Conservation (phyloP, 2,888 invertebrate species). For the Apodemia duryi region DNA sequence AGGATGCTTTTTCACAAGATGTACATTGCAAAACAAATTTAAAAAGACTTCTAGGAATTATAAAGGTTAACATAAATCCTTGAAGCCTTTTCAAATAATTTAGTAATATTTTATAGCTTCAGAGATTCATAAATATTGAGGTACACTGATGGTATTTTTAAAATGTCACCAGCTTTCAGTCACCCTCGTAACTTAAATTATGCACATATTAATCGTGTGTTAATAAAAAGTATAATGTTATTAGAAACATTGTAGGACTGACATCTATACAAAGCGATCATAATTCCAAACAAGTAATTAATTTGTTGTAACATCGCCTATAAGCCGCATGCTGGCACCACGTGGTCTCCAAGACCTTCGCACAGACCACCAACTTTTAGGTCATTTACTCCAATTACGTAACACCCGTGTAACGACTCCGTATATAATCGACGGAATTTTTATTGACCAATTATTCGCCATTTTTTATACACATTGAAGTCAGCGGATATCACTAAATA, state of each 20-base stretch:
- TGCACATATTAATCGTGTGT: not conserved
- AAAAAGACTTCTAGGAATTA: too few relatives aligned
- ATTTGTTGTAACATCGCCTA: constrained; percentile 22
- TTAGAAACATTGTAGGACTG: not conserved
- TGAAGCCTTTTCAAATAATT: too few relatives aligned
- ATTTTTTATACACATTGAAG: constrained; percentile 75
- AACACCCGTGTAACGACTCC: constrained; percentile 72
- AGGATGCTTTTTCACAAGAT: too few relatives aligned
- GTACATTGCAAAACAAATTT: too few relatives aligned
- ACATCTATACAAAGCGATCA: not conserved
- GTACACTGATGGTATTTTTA: not conserved
- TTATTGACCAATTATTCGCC: constrained; percentile 78
- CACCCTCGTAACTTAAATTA: not conserved
- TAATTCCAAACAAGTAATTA: constrained; percentile 24
- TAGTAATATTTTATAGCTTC: too few relatives aligned
- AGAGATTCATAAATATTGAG: too few relatives aligned
- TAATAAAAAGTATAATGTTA: not conserved
- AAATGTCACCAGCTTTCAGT: not conserved
- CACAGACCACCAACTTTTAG: constrained; percentile 60
- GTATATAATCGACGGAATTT: constrained; percentile 76
- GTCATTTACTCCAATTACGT: constrained; percentile 78
- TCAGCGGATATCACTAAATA: constrained; percentile 79
- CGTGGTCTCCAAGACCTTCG: constrained; percentile 63
- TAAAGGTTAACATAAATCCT: too few relatives aligned
- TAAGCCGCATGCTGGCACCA: constrained; percentile 43